Evolutionary conservation across 2,888 invertebrate genomes (phyloP), one percentile per base, ranked within the genome.

Genomic region (Drosophila anomelani): DNA sequence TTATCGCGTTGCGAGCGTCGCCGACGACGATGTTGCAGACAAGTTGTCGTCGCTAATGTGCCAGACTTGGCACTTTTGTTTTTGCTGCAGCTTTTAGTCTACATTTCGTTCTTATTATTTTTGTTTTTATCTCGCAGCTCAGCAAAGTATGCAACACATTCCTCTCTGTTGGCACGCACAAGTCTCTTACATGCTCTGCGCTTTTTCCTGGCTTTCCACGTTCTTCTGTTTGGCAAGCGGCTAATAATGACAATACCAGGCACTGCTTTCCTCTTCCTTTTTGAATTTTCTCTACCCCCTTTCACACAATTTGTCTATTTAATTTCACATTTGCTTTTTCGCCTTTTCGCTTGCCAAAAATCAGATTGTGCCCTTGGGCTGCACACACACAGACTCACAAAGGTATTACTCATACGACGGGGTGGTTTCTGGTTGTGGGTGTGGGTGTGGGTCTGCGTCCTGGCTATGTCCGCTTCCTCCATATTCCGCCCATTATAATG

Each of bases 111-210:
- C 29, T 9, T 49, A 15, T 29, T 56, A 20, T 54, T 66, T 43
- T 54, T 51, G 23, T 54, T 51, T 59, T 39, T 4, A 29, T 53
- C 63, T 55, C 47, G n/a, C 15, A 43, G 58, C 73, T 59, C 84
- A 75, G 61, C 51, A 64, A 87, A 88, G 85, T 85, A 85, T 89
- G 89, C 89, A 88, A 85, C 74, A 76, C 76, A 85, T 89, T 89
- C 73, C 64, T 44, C 67, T 44, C 63, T 55, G 49, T 70, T 43
- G 47, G 36, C 58, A 60, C 61, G 67, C 77, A 69, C 64, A 47
- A 60, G 49, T 64, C 76, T 58, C 69, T 49, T 41, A 26, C 36
- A 26, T 34, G 34, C 41, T 3, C 15, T 46, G 20, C 10, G 15
- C 17, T 44, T 43, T 51, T 38, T 12, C 15, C 34, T 34, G 51